Percentiles rank a stretch among this genome's conserved stretches.
Evolutionary conservation across 2,888 invertebrate species (phyloP).

Genomic region (Bombylius discolor): DNA sequence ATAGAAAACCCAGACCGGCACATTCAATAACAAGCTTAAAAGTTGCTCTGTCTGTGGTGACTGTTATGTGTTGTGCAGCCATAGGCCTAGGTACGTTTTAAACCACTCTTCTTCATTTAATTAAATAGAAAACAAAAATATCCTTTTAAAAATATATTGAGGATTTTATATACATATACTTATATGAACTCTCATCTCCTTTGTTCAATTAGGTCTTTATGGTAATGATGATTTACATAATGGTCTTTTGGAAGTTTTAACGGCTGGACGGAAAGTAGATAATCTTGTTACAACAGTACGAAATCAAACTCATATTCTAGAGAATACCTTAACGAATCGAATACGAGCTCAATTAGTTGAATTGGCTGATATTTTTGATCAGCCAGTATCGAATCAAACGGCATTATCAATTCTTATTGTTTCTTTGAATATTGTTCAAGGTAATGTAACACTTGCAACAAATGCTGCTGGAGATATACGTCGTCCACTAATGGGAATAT

Average conservation of each 20-base stretch:
- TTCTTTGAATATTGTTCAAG: constrained; percentile 54
- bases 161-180: background rate
- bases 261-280: constrained; percentile 70
- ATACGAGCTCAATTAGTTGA: constrained; percentile 57
- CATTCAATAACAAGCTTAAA: constrained; percentile 79
- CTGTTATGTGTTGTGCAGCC: constrained; percentile 79
- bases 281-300: constrained; percentile 64
- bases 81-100: constrained; percentile 56
- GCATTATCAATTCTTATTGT: constrained; percentile 57
- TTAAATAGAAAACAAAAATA: background rate
- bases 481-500: constrained; percentile 55
- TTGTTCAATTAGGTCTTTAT: constrained; percentile 47
- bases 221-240: constrained; percentile 92
- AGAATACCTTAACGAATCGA: constrained; percentile 56
- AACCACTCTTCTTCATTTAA: too few species aligned
- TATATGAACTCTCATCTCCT: background rate
- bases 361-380: constrained; percentile 63
- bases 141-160: background rate
- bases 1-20: constrained; percentile 79
- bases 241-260: constrained; percentile 67
- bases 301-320: constrained; percentile 69
- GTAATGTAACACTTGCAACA: constrained; percentile 62
- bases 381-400: constrained; percentile 63
- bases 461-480: constrained; percentile 65
- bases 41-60: constrained; percentile 64